Evolutionary conservation across 2,888 invertebrate genomes (phyloP), one percentile per base, ranked within the genome.

Genomic region (Dryococelus australis): DNA sequence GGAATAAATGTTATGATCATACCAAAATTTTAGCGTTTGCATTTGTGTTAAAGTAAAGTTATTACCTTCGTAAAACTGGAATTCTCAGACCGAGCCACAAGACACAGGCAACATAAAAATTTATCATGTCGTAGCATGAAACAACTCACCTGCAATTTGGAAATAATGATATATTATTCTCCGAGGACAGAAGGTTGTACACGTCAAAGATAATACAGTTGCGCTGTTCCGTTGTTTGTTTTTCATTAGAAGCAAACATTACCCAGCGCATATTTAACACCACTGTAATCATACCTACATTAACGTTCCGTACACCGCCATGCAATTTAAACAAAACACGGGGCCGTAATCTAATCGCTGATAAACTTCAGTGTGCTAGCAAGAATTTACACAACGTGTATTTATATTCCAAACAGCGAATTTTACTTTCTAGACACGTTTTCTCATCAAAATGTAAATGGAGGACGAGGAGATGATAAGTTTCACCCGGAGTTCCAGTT

Each of bases 381-480:
- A 24, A 65, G 65, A 65, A 65, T 65, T 5, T 16, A 65, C 65
- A 20, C 8, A 65, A 20, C 65, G 65, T 65, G 65, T 65, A 65
- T 24, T 65, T 65, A 65, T n/a, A 3, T 65, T 65, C 20, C 20
- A 65, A 24, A 24, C 24, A 65, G n/a, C 65, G 65, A n/a, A 65
- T 65, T 65, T 24, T 24, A 65, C 65, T 65, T 65, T 65, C 65
- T 9, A 65, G 65, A 65, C 65, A 65, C 65, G 65, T 65, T 65
- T 65, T 65, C 65, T 65, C 65, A 65, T 65, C 65, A 65, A 65
- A 65, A 65, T 65, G 65, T 65, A 65, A 65, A 65, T 65, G 13
- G 65, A n/a, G 65, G 65, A 65, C 65, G 65, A 65, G 65, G 65
- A 65, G 65, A 65, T 65, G 65, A 65, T 65, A 65, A 65, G 24